Base-by-base conservation (phyloP, 2,113 vertebrate genomes). In the Plecotus auritus region DNA sequence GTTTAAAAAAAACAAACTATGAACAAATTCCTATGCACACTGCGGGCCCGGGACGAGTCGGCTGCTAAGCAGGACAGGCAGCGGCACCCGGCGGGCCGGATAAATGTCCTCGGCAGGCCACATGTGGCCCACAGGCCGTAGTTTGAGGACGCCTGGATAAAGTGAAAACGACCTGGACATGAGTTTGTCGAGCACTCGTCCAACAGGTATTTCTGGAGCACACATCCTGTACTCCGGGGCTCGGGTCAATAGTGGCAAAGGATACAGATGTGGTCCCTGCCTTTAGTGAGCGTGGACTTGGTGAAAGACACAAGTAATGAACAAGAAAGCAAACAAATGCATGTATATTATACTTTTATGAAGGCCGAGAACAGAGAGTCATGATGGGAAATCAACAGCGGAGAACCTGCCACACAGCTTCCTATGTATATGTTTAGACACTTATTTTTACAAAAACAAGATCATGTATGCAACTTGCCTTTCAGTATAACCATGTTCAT, bases 391-490 rank as follows among this genome's bases (percentile, higher is more conserved):
- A 22, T 87, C 26, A 66, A 56, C 12, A 90, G n/a, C 0, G 18
- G 51, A 45, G 18, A 73, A 10, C 6, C 20, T 59, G 66, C 23
- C 30, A 61, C 3, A 32, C 13, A 18, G 40, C 61, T 37, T 88
- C 23, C 42, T 82, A 1, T 23, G 30, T n/a, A 5, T 30, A 18
- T 51, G 7, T 54, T 67, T 40, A 54, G 35, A 64, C 40, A 64
- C 30, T 84, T 77, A 30, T 66, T 85, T 85, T 85, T 26, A 81
- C 42, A 82, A 16, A 96, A 77, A n/a, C 9, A 54, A 59, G 47
- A 59, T 81, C 47, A 37, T n/a, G 47, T 32, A n/a, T 76, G 12
- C 66, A 67, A 26, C 17, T 84, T 67, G 37, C 37, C 7, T 80
- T 76, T 88, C 56, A 22, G 22, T 49, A 9, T 30, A 80, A 49